These are phyloP conservation scores for Noctua fimbriata DNA, from an alignment of 2,888 invertebrate genomes.

Conservation along the genomic window DNA sequence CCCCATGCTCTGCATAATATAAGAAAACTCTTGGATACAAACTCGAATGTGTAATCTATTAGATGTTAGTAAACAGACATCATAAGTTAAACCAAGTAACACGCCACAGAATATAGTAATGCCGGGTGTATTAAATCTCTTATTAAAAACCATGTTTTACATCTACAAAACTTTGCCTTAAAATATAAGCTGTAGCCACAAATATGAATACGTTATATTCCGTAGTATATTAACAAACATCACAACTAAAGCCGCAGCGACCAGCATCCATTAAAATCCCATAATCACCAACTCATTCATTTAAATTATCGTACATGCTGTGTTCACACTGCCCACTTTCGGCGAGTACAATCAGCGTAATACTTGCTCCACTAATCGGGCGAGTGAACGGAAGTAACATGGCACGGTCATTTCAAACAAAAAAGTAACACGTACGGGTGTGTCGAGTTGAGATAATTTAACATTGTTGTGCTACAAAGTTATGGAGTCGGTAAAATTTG, in stretches of 20 bases:
- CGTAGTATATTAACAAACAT: constrained; percentile 24
- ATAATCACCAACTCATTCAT: constrained; percentile 63
- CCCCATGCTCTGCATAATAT: too few relatives aligned
- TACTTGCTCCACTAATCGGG: constrained; percentile 62
- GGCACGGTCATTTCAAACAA: constrained; percentile 64
- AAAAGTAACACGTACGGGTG: constrained; percentile 55
- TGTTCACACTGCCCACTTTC: constrained; percentile 56
- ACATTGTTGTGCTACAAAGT: constrained; percentile 41
- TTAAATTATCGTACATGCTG: constrained; percentile 61
- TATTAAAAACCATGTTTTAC: constrained; percentile 1
- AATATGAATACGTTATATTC: constrained; percentile 17
- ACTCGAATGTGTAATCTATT: background rate
- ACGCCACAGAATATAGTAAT: background rate
- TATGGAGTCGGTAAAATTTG: constrained; percentile 45
- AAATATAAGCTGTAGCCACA: background rate
- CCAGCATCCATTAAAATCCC: constrained; percentile 53
- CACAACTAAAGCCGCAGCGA: constrained; percentile 49
- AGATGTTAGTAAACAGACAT: background rate
- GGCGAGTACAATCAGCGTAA: constrained; percentile 48
- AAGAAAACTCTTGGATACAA: background rate
- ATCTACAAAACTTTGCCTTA: too few relatives aligned
- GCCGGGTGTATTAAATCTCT: background rate
- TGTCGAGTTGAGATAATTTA: constrained; percentile 55
- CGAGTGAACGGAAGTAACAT: constrained; percentile 65
- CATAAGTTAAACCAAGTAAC: background rate